These are phyloP conservation scores for Romanogobio albipinnatus DNA, from an alignment of 2,113 vertebrate species.

Conservation along the genomic window DNA sequence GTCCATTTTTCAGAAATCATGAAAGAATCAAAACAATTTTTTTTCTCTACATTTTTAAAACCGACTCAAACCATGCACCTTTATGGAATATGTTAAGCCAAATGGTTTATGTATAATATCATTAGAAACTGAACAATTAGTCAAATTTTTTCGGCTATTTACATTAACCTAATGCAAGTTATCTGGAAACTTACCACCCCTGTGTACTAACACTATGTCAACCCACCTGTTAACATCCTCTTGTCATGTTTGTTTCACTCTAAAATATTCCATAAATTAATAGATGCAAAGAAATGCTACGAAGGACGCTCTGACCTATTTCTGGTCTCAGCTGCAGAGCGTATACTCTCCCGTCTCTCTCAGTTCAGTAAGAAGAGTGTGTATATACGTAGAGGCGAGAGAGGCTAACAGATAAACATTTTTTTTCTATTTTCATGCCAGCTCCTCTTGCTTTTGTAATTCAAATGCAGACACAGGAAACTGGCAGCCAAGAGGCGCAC, in stretches of 20 bases:
- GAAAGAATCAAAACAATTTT: background rate
- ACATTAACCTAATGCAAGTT: background rate
- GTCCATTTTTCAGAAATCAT: background rate
- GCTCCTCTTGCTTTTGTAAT: conserved; percentile 22
- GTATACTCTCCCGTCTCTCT: background rate
- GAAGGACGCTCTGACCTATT: background rate
- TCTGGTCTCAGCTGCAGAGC: background rate
- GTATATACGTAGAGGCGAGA: background rate
- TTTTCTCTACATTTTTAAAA: background rate
- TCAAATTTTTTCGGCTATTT: background rate
- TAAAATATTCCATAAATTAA: conserved; percentile 34
- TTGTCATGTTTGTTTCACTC: too few species aligned
- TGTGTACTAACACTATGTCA: background rate
- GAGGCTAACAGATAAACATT: conserved; percentile 41
- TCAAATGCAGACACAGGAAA: conserved; percentile 45
- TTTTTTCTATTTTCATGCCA: conserved; percentile 29
- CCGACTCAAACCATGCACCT: background rate
- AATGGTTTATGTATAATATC: background rate
- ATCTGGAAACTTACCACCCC: background rate
- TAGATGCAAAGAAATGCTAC: conserved; percentile 45
- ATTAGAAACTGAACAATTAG: background rate
- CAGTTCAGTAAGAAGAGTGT: conserved; percentile 4
- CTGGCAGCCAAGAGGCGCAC: conserved; percentile 38
- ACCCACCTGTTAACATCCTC: conserved; percentile 16
- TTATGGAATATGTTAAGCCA: background rate